A percentile compares a stretch with the other conserved stretches of the same genome.
Evolutionary conservation across 2,888 invertebrate species (phyloP).

Genomic region (Cheilosia vernalis): DNA sequence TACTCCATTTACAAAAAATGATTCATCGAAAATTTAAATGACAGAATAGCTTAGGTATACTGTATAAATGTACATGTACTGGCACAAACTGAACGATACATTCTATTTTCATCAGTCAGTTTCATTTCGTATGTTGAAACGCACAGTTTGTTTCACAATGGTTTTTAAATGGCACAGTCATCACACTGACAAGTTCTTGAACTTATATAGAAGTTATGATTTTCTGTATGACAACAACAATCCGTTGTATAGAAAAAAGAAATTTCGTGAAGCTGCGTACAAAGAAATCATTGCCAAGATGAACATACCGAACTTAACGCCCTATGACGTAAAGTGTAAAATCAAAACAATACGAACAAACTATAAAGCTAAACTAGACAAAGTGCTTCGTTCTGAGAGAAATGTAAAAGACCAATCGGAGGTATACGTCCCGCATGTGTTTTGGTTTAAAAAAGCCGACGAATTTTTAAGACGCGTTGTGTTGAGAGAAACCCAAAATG

Average conservation of each 20-base stretch:
- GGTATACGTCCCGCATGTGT: conserved; percentile 39
- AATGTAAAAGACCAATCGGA: background rate
- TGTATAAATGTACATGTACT: too few species aligned
- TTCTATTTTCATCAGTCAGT: too few species aligned
- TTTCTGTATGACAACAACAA: conserved; percentile 36
- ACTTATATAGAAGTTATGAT: conserved; percentile 18
- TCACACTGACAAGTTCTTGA: conserved; percentile 34
- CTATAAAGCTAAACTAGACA: conserved; percentile 27
- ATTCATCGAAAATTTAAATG: too few species aligned
- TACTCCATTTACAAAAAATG: too few species aligned
- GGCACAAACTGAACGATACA: too few species aligned
- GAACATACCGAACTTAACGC: conserved; percentile 30
- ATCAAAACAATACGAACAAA: conserved; percentile 60
- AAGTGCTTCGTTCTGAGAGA: conserved; percentile 10
- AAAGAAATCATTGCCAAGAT: conserved; percentile 9
- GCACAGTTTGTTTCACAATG: conserved; percentile 1
- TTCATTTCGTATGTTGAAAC: background rate
- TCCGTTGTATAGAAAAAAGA: conserved; percentile 15
- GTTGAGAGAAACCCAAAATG: background rate
- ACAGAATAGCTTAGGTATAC: too few species aligned
- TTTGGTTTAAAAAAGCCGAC: conserved; percentile 52
- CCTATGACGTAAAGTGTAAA: conserved; percentile 43
- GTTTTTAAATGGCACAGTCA: conserved; percentile 38
- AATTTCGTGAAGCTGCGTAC: conserved; percentile 31
- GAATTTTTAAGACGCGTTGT: conserved; percentile 31